phyloP scores from a whole-genome alignment of 2,113 vertebrate genomes.

The Chloebia gouldiae region DNA sequence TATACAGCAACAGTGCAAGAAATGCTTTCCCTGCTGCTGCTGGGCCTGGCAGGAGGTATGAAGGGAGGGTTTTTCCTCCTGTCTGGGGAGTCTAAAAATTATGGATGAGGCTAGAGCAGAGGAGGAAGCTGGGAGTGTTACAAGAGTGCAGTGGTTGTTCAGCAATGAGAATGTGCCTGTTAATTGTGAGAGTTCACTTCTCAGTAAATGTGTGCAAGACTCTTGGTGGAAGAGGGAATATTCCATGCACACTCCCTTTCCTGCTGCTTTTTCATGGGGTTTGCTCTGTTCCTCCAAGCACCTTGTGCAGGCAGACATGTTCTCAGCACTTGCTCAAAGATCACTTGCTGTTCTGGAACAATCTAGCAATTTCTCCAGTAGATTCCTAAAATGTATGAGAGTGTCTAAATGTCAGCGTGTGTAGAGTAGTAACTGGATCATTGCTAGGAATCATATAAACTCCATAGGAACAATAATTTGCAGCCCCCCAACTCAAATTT shows the following conservation, averaged over 20 bases:
- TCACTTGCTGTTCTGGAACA: background rate
- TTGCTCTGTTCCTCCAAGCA: background rate
- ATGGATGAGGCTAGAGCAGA: background rate
- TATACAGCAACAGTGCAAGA: background rate
- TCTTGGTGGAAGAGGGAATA: background rate
- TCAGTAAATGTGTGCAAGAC: background rate
- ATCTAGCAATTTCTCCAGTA: background rate
- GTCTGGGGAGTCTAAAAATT: background rate
- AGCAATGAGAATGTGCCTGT: background rate
- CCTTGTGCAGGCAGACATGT: background rate
- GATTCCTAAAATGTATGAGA: background rate
- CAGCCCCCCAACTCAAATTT: fast-evolving
- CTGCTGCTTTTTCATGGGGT: background rate
- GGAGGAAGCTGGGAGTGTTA: background rate
- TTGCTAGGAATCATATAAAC: background rate
- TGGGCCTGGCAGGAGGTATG: background rate
- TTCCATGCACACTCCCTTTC: background rate
- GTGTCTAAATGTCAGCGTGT: background rate
- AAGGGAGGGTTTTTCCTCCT: background rate
- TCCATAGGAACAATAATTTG: background rate
- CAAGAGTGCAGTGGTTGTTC: background rate
- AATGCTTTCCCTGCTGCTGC: background rate
- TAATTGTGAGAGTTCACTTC: background rate
- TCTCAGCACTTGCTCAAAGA: background rate
- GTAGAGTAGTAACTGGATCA: background rate